These are phyloP conservation scores for Hestina assimilis DNA, from an alignment of 1,140 invertebrate genomes.

Conservation along the genomic window DNA sequence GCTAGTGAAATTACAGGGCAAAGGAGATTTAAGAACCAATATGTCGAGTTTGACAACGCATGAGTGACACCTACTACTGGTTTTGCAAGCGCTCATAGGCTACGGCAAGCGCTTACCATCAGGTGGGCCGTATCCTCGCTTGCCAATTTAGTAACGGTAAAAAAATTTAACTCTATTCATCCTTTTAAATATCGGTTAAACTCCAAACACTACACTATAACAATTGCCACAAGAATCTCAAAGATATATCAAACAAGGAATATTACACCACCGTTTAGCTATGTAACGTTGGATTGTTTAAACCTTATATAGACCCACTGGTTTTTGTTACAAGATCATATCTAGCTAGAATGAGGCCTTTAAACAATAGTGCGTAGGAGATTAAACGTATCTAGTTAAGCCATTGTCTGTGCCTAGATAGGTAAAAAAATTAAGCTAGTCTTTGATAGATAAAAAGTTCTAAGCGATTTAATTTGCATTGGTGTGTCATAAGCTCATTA, in stretches of 20 bases:
- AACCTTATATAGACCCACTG: slow-evolving; percentile 37
- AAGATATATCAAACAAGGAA: slow-evolving; percentile 7
- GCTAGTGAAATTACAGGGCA: too few species aligned
- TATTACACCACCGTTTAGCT: slow-evolving; percentile 12
- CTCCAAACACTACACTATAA: too few species aligned
- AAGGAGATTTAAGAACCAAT: too few species aligned
- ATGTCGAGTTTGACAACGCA: too few species aligned
- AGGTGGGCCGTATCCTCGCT: too few species aligned
- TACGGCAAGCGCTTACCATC: too few species aligned
- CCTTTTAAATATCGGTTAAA: too few species aligned
- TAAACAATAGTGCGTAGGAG: slow-evolving; percentile 65
- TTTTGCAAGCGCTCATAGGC: too few species aligned
- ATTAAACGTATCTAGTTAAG: slow-evolving; percentile 35
- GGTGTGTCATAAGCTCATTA: too few species aligned
- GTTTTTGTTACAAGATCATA: slow-evolving; percentile 40
- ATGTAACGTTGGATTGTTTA: slow-evolving; percentile 16
- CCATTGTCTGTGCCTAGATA: slow-evolving; percentile 14
- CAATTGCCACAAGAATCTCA: slow-evolving; percentile 1
- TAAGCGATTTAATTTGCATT: background rate
- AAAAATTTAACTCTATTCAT: too few species aligned
- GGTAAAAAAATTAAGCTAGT: background rate
- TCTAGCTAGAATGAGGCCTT: slow-evolving; percentile 46
- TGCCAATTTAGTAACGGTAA: background rate
- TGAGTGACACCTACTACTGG: too few species aligned
- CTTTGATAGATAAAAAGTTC: too few species aligned